phyloP scores from a whole-genome alignment of 2,888 invertebrate species.

The Eurytoma californica region DNA sequence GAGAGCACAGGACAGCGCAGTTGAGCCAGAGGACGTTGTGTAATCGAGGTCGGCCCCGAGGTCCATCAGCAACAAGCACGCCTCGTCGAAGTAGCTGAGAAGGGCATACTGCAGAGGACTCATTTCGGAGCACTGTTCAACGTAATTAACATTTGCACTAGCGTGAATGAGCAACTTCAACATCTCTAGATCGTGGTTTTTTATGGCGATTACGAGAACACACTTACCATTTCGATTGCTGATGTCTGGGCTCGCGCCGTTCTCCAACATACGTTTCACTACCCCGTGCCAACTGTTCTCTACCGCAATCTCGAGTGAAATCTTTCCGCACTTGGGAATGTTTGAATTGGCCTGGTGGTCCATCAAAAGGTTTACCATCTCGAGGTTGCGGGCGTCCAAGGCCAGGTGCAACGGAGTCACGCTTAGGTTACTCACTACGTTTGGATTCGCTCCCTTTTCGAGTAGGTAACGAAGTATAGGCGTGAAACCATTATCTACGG shows the following conservation, averaged over 20 bases:
- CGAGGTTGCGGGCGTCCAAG: not conserved
- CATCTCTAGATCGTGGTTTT: constrained; percentile 76
- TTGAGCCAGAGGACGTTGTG: not conserved
- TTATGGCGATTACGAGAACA: constrained; percentile 79
- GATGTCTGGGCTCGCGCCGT: not conserved
- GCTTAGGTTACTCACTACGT: not conserved
- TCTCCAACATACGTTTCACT: not conserved
- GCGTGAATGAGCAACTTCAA: constrained; percentile 77
- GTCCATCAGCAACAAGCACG: not conserved
- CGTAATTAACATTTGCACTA: constrained; percentile 74
- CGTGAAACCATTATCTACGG: not conserved
- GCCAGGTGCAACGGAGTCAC: constrained; percentile 19
- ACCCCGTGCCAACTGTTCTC: constrained; percentile 4
- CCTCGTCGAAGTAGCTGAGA: not conserved
- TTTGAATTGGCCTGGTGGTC: not conserved
- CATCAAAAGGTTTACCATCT: not conserved
- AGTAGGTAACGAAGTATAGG: not conserved
- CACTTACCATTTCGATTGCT: not conserved
- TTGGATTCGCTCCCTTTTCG: not conserved
- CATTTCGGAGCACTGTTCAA: not conserved
- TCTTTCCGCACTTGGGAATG: constrained; percentile 17
- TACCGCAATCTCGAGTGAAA: constrained; percentile 14
- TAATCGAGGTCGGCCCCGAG: constrained; percentile 23
- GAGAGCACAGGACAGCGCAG: not conserved
- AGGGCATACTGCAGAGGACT: constrained; percentile 14